Base-by-base conservation (phyloP, 2,797 vertebrate genomes). In the Paedocypris micromegethes region DNA sequence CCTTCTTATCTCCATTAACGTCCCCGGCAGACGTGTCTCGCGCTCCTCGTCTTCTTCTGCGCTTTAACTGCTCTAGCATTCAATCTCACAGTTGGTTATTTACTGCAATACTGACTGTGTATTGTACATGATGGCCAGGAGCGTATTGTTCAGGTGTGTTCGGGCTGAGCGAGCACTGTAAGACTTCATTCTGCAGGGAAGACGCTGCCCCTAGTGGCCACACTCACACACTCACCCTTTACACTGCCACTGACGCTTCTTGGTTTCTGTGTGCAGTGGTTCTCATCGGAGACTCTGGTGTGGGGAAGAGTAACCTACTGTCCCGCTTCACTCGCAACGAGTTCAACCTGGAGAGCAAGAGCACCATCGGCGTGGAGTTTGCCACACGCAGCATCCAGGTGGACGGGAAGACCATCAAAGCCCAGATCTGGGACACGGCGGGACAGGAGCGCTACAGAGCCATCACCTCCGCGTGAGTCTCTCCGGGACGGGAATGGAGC, bases 341-440 rank as follows among this genome's bases (percentile, higher is more conserved):
- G 82, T 98, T 97, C 86, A 98, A 98, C 81, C 85, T 97, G 88
- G 95, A 98, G 86, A 97, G 94, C 81, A 98, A 98, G 86, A 98
- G 95, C 86, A 98, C 95, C 86, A 98, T 97, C 2, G 95, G 95
- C 0, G 95, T 97, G 87, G 95, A 98, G 79, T 98, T 98, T 2
- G 95, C 95, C 76, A 98, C 95, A 65, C 90, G 95, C 74, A 98
- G 95, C 88, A 95, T 98, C 84, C 95, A 98, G 81, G 95, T 98
- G 83, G 95, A 97, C 4, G 89, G 93, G 72, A 98, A 98, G 88
- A 97, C 91, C 4, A 96, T 98, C 86, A 98, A 98, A 80, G 95
- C 95, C 0, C 95, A 98, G 81, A 98, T 98, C 74, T 98, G 95
- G 95, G 95, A 98, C 81, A 98, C 95, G 0, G 95, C 95, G 0